These are phyloP conservation scores for Choristoneura fumiferana DNA, from an alignment of 1,140 invertebrate species.

Conservation along the genomic window DNA sequence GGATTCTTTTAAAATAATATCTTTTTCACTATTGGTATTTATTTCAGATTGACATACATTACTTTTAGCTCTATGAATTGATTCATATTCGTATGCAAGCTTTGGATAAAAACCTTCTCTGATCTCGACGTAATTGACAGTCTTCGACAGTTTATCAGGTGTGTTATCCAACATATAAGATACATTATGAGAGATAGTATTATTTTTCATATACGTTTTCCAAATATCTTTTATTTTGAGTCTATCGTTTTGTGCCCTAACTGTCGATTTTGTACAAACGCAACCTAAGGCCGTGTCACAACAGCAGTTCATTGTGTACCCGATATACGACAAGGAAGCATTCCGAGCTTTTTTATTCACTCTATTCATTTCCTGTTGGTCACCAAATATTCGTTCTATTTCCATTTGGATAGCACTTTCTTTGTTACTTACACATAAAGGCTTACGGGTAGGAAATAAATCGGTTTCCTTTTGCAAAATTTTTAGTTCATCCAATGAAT, in stretches of 20 bases:
- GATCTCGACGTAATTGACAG: not conserved
- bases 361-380: not conserved
- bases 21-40: conserved; percentile 29
- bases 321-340: conserved; percentile 41
- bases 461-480: no score
- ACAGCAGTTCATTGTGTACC: conserved; percentile 54
- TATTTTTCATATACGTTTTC: conserved; percentile 35
- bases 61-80: not conserved
- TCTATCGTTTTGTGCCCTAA: conserved; percentile 30
- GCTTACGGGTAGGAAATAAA: no score
- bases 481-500: no score
- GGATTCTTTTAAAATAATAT: conserved; percentile 44
- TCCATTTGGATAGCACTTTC: no score
- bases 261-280: conserved; percentile 46
- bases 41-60: conserved; percentile 27
- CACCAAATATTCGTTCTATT: no score
- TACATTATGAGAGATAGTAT: conserved; percentile 28
- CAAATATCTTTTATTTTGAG: conserved; percentile 39
- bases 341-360: not conserved
- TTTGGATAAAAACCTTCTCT: not conserved
- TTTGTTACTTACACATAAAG: no score
- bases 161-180: conserved; percentile 46
- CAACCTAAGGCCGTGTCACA: conserved; percentile 52
- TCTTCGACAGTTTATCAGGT: not conserved
- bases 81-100: not conserved